phyloP scores from a whole-genome alignment of 2,797 vertebrate species.

The Leuciscus waleckii region DNA sequence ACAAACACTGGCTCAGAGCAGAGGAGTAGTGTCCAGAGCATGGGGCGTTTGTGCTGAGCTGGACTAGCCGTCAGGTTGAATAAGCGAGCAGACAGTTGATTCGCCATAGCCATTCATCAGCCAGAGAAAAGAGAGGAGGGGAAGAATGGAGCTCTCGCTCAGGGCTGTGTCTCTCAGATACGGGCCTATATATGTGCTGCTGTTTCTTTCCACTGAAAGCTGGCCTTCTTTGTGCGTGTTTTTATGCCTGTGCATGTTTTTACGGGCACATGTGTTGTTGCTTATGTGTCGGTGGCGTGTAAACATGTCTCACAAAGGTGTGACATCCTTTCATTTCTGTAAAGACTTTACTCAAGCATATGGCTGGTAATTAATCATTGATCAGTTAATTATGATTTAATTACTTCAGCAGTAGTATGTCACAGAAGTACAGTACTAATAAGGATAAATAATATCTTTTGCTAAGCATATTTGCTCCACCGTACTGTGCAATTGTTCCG shows the following conservation, averaged over 20 bases:
- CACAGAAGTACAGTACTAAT: conserved; percentile 1
- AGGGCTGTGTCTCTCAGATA: conserved; percentile 76
- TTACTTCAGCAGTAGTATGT: conserved; percentile 35
- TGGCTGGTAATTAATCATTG: conserved; percentile 48
- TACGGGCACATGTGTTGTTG: conserved; percentile 4
- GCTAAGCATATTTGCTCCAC: background rate
- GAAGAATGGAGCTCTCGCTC: conserved; percentile 75
- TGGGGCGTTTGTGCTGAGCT: conserved; percentile 87
- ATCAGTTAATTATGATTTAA: conserved; percentile 52
- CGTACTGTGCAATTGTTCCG: background rate
- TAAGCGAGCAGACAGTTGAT: conserved; percentile 85
- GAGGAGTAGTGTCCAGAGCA: conserved; percentile 79
- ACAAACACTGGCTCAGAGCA: conserved; percentile 65
- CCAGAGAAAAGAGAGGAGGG: conserved; percentile 79
- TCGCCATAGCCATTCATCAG: conserved; percentile 85
- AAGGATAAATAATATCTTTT: background rate
- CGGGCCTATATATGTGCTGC: conserved; percentile 66
- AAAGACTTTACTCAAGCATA: conserved; percentile 44
- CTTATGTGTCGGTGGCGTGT: conserved; percentile 45
- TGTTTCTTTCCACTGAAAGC: conserved; percentile 38
- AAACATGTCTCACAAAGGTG: background rate
- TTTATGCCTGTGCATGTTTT: conserved; percentile 22
- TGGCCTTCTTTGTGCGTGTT: conserved; percentile 30
- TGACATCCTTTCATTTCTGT: background rate
- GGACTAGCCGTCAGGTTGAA: conserved; percentile 83